Evolutionary conservation across 2,113 vertebrate genomes (phyloP).

Genomic region (Carassius auratus): DNA sequence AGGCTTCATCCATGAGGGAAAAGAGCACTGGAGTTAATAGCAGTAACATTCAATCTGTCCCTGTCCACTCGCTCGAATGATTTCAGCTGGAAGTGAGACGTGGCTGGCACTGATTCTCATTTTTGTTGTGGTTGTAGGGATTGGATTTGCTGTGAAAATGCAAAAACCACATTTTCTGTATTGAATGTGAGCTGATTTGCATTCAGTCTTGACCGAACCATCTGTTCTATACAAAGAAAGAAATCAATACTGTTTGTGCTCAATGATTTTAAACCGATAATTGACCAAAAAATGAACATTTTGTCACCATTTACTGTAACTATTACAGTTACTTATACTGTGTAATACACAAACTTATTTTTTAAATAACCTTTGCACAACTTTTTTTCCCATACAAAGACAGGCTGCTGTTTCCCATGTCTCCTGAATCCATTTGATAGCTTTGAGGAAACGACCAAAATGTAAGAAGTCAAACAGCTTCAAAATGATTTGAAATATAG

Average conservation of each 20-base stretch:
- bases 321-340: neutral
- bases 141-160: constrained; percentile 15
- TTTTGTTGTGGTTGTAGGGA: constrained; percentile 16
- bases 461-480: neutral
- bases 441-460: neutral
- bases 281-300: neutral
- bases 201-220: neutral
- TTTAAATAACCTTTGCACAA: neutral
- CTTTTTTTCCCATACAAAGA: neutral
- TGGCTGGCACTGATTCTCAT: constrained; percentile 16
- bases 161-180: neutral
- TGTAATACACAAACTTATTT: neutral
- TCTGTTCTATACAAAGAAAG: neutral
- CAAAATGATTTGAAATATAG: neutral
- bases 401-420: neutral
- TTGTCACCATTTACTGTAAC: neutral
- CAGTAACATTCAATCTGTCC: constrained; percentile 16
- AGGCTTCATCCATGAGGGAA: neutral
- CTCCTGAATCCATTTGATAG: neutral
- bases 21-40: neutral
- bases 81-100: constrained; percentile 8
- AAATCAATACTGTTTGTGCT: neutral
- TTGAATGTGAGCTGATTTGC: constrained; percentile 7
- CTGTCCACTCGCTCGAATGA: neutral
- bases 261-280: neutral